Evolutionary conservation across 2,113 vertebrate species (phyloP).

Genomic region (Hyperopisus bebe): DNA sequence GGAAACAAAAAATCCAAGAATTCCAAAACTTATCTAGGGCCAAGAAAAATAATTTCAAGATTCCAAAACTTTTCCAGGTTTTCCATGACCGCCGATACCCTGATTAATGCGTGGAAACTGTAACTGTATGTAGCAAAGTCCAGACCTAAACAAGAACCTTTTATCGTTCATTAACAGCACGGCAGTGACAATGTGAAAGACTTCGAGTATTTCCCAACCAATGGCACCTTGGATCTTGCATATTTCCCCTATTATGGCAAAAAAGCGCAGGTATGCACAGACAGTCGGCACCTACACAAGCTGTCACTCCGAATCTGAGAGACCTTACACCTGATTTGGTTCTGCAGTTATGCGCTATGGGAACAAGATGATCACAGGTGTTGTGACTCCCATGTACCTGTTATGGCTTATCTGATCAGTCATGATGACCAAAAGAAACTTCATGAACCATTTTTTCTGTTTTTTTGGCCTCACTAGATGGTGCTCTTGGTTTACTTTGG

Average conservation of each 20-base stretch:
- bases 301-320: neutral
- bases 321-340: neutral
- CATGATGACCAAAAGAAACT: too few relatives aligned
- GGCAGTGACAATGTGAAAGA: slow-evolving; percentile 44
- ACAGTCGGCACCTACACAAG: neutral
- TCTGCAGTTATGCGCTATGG: neutral
- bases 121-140: neutral
- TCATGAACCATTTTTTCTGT: too few relatives aligned
- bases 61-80: too few relatives aligned
- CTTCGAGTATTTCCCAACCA: slow-evolving; percentile 65
- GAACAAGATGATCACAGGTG: neutral
- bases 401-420: neutral
- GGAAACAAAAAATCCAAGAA: too few relatives aligned
- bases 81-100: too few relatives aligned
- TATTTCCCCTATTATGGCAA: slow-evolving; percentile 87
- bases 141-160: neutral
- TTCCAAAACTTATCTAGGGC: too few relatives aligned
- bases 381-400: neutral
- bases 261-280: slow-evolving; percentile 66
- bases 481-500: too few relatives aligned
- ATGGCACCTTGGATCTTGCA: slow-evolving; percentile 64
- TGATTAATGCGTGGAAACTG: neutral
- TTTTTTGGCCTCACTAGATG: too few relatives aligned
- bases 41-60: too few relatives aligned
- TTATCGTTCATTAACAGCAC: slow-evolving; percentile 33